Base-by-base conservation (phyloP, 2,113 vertebrate genomes). In the Notothenia rossii region DNA sequence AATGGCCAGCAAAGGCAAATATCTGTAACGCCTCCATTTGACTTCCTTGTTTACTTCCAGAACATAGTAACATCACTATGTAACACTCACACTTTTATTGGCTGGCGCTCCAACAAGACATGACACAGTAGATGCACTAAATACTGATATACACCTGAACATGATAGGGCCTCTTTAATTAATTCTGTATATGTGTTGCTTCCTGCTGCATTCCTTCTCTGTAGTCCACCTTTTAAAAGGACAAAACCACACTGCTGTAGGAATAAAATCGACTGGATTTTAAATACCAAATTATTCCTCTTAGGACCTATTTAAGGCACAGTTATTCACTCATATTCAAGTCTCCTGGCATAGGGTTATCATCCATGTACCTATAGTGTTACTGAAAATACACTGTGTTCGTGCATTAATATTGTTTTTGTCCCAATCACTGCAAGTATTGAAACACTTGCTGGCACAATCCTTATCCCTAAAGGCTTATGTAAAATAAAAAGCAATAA, bases 401-500 rank as follows among this genome's bases (percentile, higher is more conserved):
- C 25, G 67, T 65, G n/a, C 17, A 36, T 67, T 61, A 1, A 51
- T 40, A 36, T 49, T 1, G 36, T 59, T 75, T 75, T 12, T 51
- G 22, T 55, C 66, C 46, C 56, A 73, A 82, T 80, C 63, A 77
- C 43, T 71, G 25, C 64, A 84, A 79, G 50, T 75, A 84, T 72
- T 81, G 53, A 78, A 78, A 75, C 62, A 60, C 71, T 40, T 86
- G 46, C 69, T 62, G 80, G 83, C 75, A 80, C 73, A 85, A 71
- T 79, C 62, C 80, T 25, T 89, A 90, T 84, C 49, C 68, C 20
- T 79, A 29, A 72, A 73, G 60, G 64, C 76, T 64, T 45, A 70
- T 88, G 77, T 88, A 48, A 73, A 86, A 72, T 74, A 79, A 40
- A 40, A 40, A 85, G 89, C 84, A 91, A 89, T 85, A 89, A 78